Evolutionary conservation across 2,888 invertebrate species (phyloP).

Genomic region (Meliscaeva auricollis): DNA sequence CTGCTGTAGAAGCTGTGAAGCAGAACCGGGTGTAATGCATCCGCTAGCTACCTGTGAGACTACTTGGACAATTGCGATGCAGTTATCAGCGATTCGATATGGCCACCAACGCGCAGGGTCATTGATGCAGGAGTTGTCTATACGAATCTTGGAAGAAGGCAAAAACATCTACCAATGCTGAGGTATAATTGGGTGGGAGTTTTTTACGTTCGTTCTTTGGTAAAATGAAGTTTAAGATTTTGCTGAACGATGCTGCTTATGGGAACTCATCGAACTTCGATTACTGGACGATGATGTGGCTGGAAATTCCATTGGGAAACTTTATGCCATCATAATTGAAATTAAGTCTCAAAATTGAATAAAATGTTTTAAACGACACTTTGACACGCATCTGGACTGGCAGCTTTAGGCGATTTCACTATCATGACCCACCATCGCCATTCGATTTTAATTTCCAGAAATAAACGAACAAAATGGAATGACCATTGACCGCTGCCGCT

Average conservation of each 20-base stretch:
- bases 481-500: slow-evolving; percentile 50
- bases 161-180: too few species aligned
- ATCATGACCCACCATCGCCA: slow-evolving; percentile 73
- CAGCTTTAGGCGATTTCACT: slow-evolving; percentile 65
- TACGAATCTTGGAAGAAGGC: slow-evolving; percentile 33
- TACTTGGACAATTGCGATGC: slow-evolving; percentile 18
- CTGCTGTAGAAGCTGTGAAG: slow-evolving; percentile 75
- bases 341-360: slow-evolving; percentile 71
- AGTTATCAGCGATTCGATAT: slow-evolving; percentile 70
- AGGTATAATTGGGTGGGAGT: slow-evolving; percentile 14
- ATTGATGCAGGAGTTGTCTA: slow-evolving; percentile 9
- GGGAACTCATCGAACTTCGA: not conserved
- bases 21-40: slow-evolving; percentile 72
- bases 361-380: slow-evolving; percentile 71
- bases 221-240: too few species aligned
- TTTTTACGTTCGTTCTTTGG: not conserved
- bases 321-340: slow-evolving; percentile 63
- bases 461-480: slow-evolving; percentile 53
- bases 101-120: slow-evolving; percentile 69
- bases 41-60: slow-evolving; percentile 60
- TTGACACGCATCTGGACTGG: slow-evolving; percentile 60
- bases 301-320: not conserved
- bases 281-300: too few species aligned
- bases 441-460: slow-evolving; percentile 73
- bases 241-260: too few species aligned